These are phyloP conservation scores for Sarcoramphus papa DNA, from an alignment of 2,797 vertebrate genomes.

Conservation along the genomic window DNA sequence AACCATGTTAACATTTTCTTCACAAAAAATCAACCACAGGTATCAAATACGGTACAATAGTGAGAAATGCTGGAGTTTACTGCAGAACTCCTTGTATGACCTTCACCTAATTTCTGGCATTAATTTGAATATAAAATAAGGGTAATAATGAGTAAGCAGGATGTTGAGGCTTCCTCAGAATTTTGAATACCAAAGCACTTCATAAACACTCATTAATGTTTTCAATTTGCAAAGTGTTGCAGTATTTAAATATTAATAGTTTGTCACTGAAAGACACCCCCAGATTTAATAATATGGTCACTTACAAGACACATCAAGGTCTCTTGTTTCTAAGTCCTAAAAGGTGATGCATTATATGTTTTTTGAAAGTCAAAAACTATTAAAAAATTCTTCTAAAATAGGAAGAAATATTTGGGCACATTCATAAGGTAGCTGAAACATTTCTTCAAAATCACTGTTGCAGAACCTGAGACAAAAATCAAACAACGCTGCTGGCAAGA, in stretches of 20 bases:
- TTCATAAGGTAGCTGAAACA: rapidly evolving
- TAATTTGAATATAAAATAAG: conserved; percentile 54
- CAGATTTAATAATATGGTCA: background rate
- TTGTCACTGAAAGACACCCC: background rate
- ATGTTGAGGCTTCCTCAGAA: conserved; percentile 38
- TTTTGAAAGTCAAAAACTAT: background rate
- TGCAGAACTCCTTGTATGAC: conserved; percentile 41
- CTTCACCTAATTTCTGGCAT: conserved; percentile 45
- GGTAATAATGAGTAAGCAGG: conserved; percentile 46
- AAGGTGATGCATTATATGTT: background rate
- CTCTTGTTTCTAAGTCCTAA: background rate
- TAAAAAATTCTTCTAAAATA: background rate
- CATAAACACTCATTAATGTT: conserved; percentile 35
- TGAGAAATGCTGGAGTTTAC: background rate
- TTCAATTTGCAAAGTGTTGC: conserved; percentile 48
- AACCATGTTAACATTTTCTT: background rate
- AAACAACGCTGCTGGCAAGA: background rate
- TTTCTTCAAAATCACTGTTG: rapidly evolving
- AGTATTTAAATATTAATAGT: conserved; percentile 53
- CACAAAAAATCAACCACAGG: rapidly evolving
- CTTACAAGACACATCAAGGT: background rate
- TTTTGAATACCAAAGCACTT: conserved; percentile 40
- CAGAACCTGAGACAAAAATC: background rate
- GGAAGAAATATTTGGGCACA: background rate
- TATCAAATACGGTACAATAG: rapidly evolving